Evolutionary conservation across 2,113 vertebrate species (phyloP), one percentile per base, ranked within the genome.

Genomic region (Elanoides forficatus): DNA sequence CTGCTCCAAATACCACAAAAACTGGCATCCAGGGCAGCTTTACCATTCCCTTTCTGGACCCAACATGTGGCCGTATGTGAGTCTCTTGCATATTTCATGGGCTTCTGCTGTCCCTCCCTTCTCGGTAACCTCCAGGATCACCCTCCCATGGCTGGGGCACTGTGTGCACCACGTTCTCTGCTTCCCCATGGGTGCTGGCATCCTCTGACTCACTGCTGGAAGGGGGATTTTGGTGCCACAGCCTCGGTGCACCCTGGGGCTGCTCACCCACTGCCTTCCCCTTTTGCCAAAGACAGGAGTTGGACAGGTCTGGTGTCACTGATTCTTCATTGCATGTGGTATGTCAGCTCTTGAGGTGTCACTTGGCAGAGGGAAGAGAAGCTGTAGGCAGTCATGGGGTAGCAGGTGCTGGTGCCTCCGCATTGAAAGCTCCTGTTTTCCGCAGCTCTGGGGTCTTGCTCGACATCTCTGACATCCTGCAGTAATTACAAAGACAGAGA

Each of bases 181-280:
- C 21, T 78, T 63, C 42, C 23, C 32, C 3, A 3, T 34, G 12
- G 6, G 30, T 29, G 18, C 12, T 5, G 11, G 22, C 42, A 36
- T 34, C 18, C 47, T 62, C 55, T 0, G 6, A 19, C 23, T 62
- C 68, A 34, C 21, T 70, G 47, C 70, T 55, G 27, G 70, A 81
- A 75, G 20, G 3, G 32, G 48, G 10, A 55, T 70, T 70, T 70
- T 75, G 36, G 40, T 47, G 38, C 58, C 5, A 2, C 23, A 52
- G 38, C 18, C 23, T 29, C 0, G 0, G 8, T 18, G 20, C 2
- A 3, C 40, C 30, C 45, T 55, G 22, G 15, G 21, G 30, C 18
- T 67, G 26, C 22, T 84, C 30, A 29, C 6, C 40, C 3, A 2
- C 45, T 43, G 10, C 15, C n/a, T 55, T 80, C 27, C 26, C n/a